Conservation (phyloP, 2,113 vertebrate species). For the Sceloporus tristichus region DNA sequence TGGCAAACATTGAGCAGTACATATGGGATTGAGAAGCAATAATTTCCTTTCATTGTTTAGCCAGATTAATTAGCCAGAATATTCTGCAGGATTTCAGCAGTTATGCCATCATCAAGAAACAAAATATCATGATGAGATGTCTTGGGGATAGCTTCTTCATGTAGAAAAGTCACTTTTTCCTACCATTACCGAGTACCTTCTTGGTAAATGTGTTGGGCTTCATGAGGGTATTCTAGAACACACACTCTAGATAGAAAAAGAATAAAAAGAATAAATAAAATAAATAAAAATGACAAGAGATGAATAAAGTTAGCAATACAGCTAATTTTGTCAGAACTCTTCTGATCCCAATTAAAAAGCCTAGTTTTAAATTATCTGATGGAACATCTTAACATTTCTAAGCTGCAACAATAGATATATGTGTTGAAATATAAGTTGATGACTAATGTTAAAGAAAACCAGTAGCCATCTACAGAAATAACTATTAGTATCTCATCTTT, state of each 20-base stretch:
- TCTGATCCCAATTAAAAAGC: not conserved
- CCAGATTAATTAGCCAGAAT: not conserved
- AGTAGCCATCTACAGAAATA: not conserved
- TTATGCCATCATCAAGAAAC: not conserved
- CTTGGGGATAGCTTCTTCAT: not conserved
- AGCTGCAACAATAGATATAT: not conserved
- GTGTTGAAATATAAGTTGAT: no score
- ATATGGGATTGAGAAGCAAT: not conserved
- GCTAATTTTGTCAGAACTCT: not conserved
- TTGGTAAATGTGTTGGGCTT: not conserved
- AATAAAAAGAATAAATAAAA: not conserved
- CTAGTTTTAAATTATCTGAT: not conserved
- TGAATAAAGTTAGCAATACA: not conserved
- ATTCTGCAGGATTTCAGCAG: conserved; percentile 7
- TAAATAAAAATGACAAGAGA: not conserved
- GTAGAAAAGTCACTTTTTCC: not conserved
- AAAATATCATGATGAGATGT: not conserved
- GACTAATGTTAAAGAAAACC: not conserved
- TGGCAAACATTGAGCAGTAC: not conserved
- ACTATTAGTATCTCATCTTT: not conserved
- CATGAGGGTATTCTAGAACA: conserved; percentile 6
- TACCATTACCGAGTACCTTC: not conserved
- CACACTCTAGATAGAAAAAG: conserved; percentile 20
- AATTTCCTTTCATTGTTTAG: not conserved
- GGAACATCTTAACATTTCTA: no score